These are phyloP conservation scores for Isotomurus palustris DNA, from an alignment of 2,888 invertebrate genomes.

Conservation along the genomic window DNA sequence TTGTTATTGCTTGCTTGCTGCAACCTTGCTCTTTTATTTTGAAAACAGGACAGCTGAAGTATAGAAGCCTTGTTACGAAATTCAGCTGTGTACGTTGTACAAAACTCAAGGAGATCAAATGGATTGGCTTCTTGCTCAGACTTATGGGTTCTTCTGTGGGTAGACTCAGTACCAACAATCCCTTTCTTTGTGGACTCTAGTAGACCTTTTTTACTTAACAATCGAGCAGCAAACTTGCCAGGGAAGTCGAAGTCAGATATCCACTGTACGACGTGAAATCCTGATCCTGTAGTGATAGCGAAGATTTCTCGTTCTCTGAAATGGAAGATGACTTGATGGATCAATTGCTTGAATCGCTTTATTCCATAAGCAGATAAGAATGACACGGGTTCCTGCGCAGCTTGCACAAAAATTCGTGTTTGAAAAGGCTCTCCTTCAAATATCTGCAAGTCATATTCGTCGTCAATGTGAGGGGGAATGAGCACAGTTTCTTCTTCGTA, in stretches of 20 bases:
- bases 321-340: constrained; percentile 9
- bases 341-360: no score
- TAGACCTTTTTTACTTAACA: constrained; percentile 5
- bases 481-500: no score
- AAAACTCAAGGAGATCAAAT: background rate
- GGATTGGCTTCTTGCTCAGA: background rate
- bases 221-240: constrained; percentile 4
- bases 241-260: constrained; percentile 11
- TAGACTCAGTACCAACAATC: background rate
- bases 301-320: constrained; percentile 5
- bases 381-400: no score
- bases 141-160: background rate
- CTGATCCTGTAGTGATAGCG: constrained; percentile 3
- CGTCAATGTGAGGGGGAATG: no score
- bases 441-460: no score
- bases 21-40: background rate
- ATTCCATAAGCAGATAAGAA: no score
- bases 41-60: background rate
- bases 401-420: no score
- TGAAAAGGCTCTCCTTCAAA: no score
- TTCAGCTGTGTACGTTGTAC: constrained; percentile 1
- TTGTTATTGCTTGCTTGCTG: no score
- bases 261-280: constrained; percentile 4
- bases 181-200: constrained; percentile 2
- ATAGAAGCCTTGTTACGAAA: background rate